Conservation (phyloP, 1,140 invertebrate species). For the Helicorthomorpha holstii region DNA sequence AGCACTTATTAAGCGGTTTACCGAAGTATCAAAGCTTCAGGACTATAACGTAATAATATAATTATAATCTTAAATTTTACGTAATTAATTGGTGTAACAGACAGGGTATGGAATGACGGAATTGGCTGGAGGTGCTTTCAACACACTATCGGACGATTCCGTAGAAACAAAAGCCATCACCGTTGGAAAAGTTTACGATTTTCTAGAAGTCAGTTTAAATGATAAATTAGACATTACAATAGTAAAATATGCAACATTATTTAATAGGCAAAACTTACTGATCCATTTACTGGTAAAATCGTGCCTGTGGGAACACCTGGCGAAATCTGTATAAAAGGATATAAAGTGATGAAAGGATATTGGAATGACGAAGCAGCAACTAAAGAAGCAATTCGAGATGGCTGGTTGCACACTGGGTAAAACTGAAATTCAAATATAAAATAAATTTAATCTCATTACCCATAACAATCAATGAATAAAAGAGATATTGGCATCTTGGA, state of each 20-base stretch:
- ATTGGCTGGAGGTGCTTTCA: not conserved
- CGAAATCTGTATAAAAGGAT: constrained; percentile 67
- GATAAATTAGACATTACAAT: no score
- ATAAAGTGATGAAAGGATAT: constrained; percentile 64
- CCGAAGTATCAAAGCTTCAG: not conserved
- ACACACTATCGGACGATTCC: not conserved
- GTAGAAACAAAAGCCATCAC: not conserved
- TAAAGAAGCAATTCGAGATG: constrained; percentile 44
- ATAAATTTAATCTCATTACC: not conserved
- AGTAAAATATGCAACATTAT: no score
- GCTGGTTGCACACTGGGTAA: constrained; percentile 86
- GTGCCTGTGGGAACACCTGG: constrained; percentile 59
- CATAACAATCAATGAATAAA: not conserved
- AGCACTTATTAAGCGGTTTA: not conserved
- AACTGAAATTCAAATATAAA: not conserved
- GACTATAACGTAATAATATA: not conserved
- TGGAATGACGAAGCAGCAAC: constrained; percentile 70
- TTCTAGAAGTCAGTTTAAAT: not conserved
- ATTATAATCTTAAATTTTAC: not conserved
- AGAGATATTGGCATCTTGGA: constrained; percentile 25
- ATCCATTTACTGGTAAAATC: constrained; percentile 43
- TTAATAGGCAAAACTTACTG: constrained; percentile 49
- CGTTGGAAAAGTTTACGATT: not conserved
- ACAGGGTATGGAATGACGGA: not conserved
- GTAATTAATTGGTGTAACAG: not conserved